Evolutionary conservation across 2,888 invertebrate genomes (phyloP), one percentile per base, ranked within the genome.

Genomic region (Sericinus montela): DNA sequence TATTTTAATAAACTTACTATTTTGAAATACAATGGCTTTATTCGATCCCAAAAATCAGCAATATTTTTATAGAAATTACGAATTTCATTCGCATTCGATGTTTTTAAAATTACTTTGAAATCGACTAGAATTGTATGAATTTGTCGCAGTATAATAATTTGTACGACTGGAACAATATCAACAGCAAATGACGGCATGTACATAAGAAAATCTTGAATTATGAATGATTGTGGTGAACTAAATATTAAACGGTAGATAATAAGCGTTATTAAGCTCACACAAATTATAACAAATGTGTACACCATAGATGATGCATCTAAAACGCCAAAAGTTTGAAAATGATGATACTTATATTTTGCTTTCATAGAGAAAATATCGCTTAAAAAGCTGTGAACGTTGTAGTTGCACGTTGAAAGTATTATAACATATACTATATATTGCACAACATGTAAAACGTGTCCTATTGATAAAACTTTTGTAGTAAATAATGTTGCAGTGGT

Each of bases 21-120:
- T 36, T 41, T 47, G 19, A 36, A 36, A 37, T 47, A 47, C 16
- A 41, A 14, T 7, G 36, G 41, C 13, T 41, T 47, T 4, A 47
- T 47, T 37, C 41, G 41, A 19, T 47, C 41, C 41, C 47, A 41
- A 9, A 41, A 47, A 25, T 29, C n/a, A 10, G 41, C 47, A 29
- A 42, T 32, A 5, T 41, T 14, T 9, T 36, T 9, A 11, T 41
- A 47, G n/a, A 29, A 35, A 19, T 19, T 36, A 10, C 19, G 16
- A 16, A 47, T 36, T 14, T 41, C 40, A 14, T 4, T n/a, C 3
- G 28, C 15, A 19, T 42, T 43, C 5, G 13, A 9, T 34, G 34
- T 13, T 9, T 25, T n/a, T 3, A 8, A 25, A 19, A 43, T 23
- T 19, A 1, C 2, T 13, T 23, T 4, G 1, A 43, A 0, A 2